A percentile compares a stretch with the other conserved stretches of the same genome.
phyloP scores from a whole-genome alignment of 2,888 invertebrate species.

The Trissolcus japonicus region DNA sequence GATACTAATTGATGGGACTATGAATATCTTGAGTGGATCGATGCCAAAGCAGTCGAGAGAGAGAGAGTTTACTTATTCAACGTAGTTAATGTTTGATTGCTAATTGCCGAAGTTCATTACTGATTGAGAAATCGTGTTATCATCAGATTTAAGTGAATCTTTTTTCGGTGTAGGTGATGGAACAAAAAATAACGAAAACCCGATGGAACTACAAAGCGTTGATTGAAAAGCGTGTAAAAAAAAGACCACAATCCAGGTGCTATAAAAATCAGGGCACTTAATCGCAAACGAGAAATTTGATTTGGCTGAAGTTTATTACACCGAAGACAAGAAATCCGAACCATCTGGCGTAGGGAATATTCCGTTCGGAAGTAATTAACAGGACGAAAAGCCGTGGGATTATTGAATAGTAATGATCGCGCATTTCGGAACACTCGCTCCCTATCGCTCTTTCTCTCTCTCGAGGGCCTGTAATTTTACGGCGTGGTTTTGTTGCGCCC shows the following conservation, averaged over 20 bases:
- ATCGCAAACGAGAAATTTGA: conserved; percentile 1
- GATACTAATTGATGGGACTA: too few species aligned
- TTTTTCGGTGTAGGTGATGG: not conserved
- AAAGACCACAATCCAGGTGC: not conserved
- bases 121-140: conserved; percentile 10
- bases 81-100: not conserved
- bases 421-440: conserved; percentile 14
- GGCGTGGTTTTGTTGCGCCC: conserved; percentile 12
- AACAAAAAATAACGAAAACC: not conserved
- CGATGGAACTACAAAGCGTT: not conserved
- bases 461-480: not conserved
- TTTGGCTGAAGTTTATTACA: conserved; percentile 7
- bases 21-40: not conserved
- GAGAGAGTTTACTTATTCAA: conserved; percentile 2
- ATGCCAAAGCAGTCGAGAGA: not conserved
- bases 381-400: conserved; percentile 12
- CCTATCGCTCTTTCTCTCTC: too few species aligned
- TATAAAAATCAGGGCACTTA: not conserved
- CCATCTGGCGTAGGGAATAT: conserved; percentile 22
- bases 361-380: conserved; percentile 42
- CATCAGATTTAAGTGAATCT: not conserved
- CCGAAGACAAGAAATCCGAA: not conserved
- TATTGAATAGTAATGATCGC: conserved; percentile 46
- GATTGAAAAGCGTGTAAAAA: not conserved
- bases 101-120: conserved; percentile 7